Percentiles rank a stretch among this genome's conserved stretches.
Evolutionary conservation across 2,113 vertebrate species (phyloP).

Genomic region (Prionailurus viverrinus): DNA sequence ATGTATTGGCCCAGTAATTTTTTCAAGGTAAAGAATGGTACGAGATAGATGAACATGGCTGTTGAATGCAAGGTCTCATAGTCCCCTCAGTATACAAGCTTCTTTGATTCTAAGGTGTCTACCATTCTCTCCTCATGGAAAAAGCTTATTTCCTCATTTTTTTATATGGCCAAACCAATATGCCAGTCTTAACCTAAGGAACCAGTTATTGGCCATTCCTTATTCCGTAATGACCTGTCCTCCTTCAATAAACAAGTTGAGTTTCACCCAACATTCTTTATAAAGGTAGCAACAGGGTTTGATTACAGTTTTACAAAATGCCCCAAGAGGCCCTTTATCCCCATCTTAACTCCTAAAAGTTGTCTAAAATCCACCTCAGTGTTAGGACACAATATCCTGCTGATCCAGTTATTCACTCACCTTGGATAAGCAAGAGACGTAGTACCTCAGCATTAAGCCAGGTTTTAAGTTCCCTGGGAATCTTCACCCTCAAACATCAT

Average conservation of each 20-base stretch:
- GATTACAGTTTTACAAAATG: conserved; percentile 33
- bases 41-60: background rate
- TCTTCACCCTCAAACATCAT: conserved; percentile 31
- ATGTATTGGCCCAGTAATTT: background rate
- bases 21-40: background rate
- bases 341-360: background rate
- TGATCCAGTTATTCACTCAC: conserved; percentile 29
- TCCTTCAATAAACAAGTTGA: background rate
- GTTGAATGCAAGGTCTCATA: background rate
- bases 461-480: conserved; percentile 53
- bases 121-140: background rate
- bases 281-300: background rate
- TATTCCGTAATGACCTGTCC: background rate
- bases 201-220: background rate
- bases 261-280: background rate
- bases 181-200: conserved; percentile 28
- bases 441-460: background rate
- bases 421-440: background rate
- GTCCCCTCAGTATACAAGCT: background rate
- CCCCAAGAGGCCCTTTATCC: background rate
- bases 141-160: conserved; percentile 26
- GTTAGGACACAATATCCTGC: conserved; percentile 30
- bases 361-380: conserved; percentile 14
- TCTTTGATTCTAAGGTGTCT: background rate
- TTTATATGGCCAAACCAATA: background rate